Conservation (phyloP, 2,113 vertebrate genomes). For the rabbit (Oryctolagus cuniculus) region mOryCun1.1 NC_091453.1:19357501-19358000, state of each 20-base stretch:
- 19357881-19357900: conserved; percentile 37
- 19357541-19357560: neutral
- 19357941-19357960: neutral
- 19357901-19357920: conserved; percentile 1
- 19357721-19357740: neutral
- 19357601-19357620: neutral
- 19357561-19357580: neutral
- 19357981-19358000: neutral
- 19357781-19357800: neutral
- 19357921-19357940: conserved; percentile 25
- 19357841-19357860: neutral
- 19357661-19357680: neutral
- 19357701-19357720: neutral
- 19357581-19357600: neutral
- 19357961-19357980: conserved; percentile 46
- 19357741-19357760: neutral
- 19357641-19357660: neutral
- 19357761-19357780: neutral
- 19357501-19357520: neutral
- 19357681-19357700: neutral
- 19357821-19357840: conserved; percentile 56
- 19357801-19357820: neutral
- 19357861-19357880: neutral
- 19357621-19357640: neutral
- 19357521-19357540: neutral